phyloP scores from a whole-genome alignment of 2,113 vertebrate genomes.

The Prionailurus viverrinus region DNA sequence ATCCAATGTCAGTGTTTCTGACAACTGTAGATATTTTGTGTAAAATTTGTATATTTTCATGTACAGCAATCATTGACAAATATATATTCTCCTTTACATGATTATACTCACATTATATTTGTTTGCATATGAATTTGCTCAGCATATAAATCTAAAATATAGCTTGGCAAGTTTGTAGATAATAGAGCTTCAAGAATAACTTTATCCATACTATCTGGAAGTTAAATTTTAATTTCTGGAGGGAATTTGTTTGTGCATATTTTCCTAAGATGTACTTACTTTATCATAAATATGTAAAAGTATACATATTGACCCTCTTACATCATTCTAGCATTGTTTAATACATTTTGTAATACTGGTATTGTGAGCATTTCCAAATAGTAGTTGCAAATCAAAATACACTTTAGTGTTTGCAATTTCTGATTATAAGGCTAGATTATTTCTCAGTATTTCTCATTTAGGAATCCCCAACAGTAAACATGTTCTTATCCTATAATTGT shows the following conservation, averaged over 20 bases:
- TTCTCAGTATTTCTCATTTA: background rate
- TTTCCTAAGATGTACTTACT: background rate
- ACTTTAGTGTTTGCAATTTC: slow-evolving; percentile 12
- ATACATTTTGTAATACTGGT: background rate
- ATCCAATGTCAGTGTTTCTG: background rate
- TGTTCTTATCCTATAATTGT: slow-evolving; percentile 18
- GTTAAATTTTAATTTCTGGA: slow-evolving; percentile 43
- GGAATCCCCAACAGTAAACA: slow-evolving; percentile 4
- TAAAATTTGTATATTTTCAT: background rate
- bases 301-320: background rate
- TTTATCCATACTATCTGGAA: background rate
- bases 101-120: background rate
- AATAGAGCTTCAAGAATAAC: background rate
- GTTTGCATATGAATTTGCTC: background rate
- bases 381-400: background rate
- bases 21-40: background rate
- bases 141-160: background rate
- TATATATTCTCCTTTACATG: background rate
- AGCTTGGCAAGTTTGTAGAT: background rate
- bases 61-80: background rate
- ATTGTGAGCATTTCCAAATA: background rate
- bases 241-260: background rate
- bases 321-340: background rate
- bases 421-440: background rate
- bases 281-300: background rate